A percentile compares a stretch with the other conserved stretches of the same genome.
These are phyloP conservation scores for Napeogenes sylphis DNA, from an alignment of 2,888 invertebrate species.

Conservation along the genomic window DNA sequence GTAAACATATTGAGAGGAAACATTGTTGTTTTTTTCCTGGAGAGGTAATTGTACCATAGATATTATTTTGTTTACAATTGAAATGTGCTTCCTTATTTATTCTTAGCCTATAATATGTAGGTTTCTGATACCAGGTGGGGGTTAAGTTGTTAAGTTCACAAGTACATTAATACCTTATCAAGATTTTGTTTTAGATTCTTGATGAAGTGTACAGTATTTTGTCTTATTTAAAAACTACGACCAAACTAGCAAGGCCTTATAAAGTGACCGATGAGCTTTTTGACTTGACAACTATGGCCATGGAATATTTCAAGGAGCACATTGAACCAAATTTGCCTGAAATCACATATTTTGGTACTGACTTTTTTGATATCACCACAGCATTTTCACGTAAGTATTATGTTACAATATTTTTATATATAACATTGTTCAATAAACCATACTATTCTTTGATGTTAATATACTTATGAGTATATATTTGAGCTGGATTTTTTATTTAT, in stretches of 20 bases:
- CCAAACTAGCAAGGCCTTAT: constrained; percentile 90
- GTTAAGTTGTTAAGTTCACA: too few relatives aligned
- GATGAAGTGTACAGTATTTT: constrained; percentile 94
- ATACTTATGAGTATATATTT: too few relatives aligned
- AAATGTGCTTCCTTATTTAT: neutral
- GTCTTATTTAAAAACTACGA: constrained; percentile 88
- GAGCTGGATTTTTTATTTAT: too few relatives aligned
- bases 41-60: constrained; percentile 78
- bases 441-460: neutral
- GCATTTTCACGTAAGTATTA: constrained; percentile 81
- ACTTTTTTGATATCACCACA: constrained; percentile 87
- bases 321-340: constrained; percentile 93
- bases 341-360: constrained; percentile 91
- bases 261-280: constrained; percentile 96
- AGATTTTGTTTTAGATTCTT: constrained; percentile 80
- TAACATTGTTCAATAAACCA: neutral
- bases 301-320: constrained; percentile 97
- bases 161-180: neutral
- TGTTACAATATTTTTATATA: neutral
- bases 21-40: constrained; percentile 97
- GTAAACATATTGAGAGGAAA: constrained; percentile 94
- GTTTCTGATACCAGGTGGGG: too few relatives aligned
- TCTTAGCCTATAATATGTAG: too few relatives aligned
- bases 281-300: constrained; percentile 97
- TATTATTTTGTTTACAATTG: constrained; percentile 2